Conservation (phyloP, 2,888 invertebrate genomes). For the Hyles lineata region DNA sequence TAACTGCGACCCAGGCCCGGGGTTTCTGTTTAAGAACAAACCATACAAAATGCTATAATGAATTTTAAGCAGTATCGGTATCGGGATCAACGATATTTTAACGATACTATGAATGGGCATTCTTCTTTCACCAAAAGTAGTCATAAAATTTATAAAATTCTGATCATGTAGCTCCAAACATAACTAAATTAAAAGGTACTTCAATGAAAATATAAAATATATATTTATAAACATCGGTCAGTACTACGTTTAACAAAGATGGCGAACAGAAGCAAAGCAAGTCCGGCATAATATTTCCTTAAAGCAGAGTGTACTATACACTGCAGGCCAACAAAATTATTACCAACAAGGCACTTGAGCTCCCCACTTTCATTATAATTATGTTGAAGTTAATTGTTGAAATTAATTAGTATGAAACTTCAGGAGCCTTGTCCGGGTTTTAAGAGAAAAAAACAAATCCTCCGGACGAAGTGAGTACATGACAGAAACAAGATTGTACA, state of each 20-base stretch:
- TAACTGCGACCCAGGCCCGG: too few relatives aligned
- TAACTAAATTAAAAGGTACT: too few relatives aligned
- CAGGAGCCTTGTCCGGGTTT: not conserved
- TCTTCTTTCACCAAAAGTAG: too few relatives aligned
- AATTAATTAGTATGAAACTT: conserved; percentile 3
- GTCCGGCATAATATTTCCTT: not conserved
- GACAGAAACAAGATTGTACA: not conserved
- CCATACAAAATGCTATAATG: too few relatives aligned
- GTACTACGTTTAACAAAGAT: not conserved
- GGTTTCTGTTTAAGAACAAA: too few relatives aligned
- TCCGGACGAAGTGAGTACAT: not conserved
- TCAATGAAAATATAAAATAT: too few relatives aligned
- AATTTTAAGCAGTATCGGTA: too few relatives aligned
- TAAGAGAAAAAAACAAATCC: not conserved
- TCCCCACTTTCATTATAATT: conserved; percentile 1
- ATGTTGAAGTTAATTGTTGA: not conserved
- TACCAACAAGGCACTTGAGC: not conserved
- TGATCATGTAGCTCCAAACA: too few relatives aligned
- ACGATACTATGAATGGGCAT: too few relatives aligned
- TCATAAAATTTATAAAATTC: too few relatives aligned
- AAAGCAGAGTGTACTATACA: conserved; percentile 1
- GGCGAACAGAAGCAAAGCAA: not conserved
- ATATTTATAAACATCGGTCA: too few relatives aligned
- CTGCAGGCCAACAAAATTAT: conserved; percentile 6
- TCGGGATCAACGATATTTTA: too few relatives aligned